Conservation (phyloP, 2,797 vertebrate species). For the Selene dorsalis region DNA sequence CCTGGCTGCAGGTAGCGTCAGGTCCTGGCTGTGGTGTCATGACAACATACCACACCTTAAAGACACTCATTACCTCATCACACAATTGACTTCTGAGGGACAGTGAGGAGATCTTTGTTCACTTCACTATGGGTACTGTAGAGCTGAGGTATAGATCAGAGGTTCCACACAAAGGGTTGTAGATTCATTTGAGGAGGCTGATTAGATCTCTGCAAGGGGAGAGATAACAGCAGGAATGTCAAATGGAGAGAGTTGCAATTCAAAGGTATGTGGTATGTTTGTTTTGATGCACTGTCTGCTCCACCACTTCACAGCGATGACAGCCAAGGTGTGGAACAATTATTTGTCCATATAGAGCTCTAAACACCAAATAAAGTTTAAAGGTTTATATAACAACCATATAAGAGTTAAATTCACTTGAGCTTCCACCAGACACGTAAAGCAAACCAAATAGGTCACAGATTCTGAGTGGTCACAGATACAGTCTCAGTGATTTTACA, state of each 20-base stretch:
- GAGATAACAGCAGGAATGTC: conserved; percentile 16
- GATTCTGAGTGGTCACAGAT: neutral
- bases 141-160: neutral
- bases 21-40: conserved; percentile 18
- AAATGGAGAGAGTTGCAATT: too few species aligned
- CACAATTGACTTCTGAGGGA: neutral
- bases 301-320: conserved; percentile 42
- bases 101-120: neutral
- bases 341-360: neutral
- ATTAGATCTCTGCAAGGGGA: neutral
- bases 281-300: conserved; percentile 37
- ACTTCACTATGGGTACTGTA: neutral
- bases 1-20: conserved; percentile 39
- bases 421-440: neutral
- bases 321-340: conserved; percentile 38
- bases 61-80: conserved; percentile 22
- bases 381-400: neutral
- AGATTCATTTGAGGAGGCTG: neutral
- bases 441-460: neutral
- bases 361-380: neutral
- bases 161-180: neutral
- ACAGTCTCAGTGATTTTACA: conserved; percentile 18
- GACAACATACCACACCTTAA: conserved; percentile 53
- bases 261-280: conserved; percentile 27
- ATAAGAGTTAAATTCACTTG: neutral